Evolutionary conservation across 2,113 vertebrate genomes (phyloP), one percentile per base, ranked within the genome.

Genomic region (Drymodes brunneopygia): DNA sequence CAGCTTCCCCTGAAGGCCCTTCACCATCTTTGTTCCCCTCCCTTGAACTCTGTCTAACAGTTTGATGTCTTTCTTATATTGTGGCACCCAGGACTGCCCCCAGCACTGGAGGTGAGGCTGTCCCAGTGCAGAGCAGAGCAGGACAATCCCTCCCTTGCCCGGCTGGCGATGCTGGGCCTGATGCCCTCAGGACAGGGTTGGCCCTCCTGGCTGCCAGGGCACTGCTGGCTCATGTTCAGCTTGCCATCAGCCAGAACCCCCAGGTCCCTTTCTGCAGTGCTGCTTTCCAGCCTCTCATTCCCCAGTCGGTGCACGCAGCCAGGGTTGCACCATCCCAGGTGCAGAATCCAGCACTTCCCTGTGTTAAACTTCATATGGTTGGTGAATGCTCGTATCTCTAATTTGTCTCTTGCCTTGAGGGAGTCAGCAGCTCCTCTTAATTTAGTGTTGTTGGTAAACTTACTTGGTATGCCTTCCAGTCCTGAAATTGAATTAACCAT

Each of bases 191-290:
- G 58, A 18, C n/a, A 47, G 5, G 23, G 6, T 0, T 85, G 60
- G 1, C 15, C 19, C 35, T 85, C 29, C 70, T 57, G 70, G 24
- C 50, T 57, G 58, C 31, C 70, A 48, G 51, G 42, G 20, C 70
- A 21, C 70, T 65, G 60, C 82, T 74, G 60, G 45, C 51, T 42
- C 25, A 3, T 6, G 25, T 35, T 21, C 25, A 25, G 1, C 9
- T 74, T 48, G 4, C 2, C 4, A 40, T 10, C 5, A 12, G 3
- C 12, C 70, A 50, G 82, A 25, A 66, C 16, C 8, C 51, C 24
- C 50, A 57, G 6, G 51, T 24, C 29, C 23, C 16, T 67, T 42
- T 31, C 42, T 0, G 0, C 0, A 1, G 31, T 2, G 0, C 71
- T 67, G 53, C 12, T 27, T 16, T 77, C 13, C 61, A 75, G 31